Evolutionary conservation across 37 sponge, comb jelly and placozoan species (phyloP).

Genomic region (Chondrosia reniformis): DNA sequence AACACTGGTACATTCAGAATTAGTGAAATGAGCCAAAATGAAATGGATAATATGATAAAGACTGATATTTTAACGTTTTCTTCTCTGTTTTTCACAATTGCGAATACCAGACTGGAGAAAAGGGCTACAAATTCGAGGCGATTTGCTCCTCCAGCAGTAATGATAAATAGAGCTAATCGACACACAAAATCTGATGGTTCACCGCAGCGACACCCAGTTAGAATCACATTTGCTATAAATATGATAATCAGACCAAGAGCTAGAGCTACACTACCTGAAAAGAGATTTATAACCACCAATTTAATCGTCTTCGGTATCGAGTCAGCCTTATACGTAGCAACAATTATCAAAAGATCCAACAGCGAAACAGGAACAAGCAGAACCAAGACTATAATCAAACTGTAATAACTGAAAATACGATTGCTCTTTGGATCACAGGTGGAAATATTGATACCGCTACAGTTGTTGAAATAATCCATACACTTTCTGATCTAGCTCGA

Average conservation of each 20-base stretch:
- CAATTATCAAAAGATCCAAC: not conserved
- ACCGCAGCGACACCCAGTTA: not conserved
- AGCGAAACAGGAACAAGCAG: not conserved
- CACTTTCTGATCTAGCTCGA: too few species aligned
- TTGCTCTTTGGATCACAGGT: too few species aligned
- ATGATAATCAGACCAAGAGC: not conserved
- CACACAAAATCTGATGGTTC: not conserved
- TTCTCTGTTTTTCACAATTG: not conserved
- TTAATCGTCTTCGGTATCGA: not conserved
- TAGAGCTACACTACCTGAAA: not conserved
- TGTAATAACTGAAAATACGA: constrained; percentile 7
- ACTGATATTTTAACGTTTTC: not conserved
- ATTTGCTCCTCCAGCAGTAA: not conserved
- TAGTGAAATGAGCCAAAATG: not conserved
- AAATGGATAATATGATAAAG: not conserved
- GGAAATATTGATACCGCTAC: too few species aligned
- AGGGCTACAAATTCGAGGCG: not conserved
- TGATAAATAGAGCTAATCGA: not conserved
- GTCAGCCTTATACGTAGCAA: not conserved
- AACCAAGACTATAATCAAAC: not conserved
- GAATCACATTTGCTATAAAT: not conserved
- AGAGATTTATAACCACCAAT: not conserved
- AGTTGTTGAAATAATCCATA: too few species aligned
- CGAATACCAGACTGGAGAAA: not conserved
- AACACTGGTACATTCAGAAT: not conserved